phyloP scores from a whole-genome alignment of 2,888 invertebrate genomes.

The Agonum fuliginosum region DNA sequence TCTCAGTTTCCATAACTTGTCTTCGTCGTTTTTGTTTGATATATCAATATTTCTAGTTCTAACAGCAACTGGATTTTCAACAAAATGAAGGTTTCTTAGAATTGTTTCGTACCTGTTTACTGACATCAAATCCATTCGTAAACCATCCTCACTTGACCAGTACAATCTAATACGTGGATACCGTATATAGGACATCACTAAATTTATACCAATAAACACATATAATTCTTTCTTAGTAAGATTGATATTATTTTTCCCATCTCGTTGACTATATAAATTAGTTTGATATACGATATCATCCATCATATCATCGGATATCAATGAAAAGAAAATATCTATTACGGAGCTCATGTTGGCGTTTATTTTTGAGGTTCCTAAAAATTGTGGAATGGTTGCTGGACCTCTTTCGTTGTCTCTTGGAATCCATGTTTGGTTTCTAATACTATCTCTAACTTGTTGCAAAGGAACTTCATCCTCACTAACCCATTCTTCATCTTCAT shows the following conservation, averaged over 20 bases:
- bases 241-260: background rate
- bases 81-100: constrained; percentile 34
- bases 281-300: constrained; percentile 18
- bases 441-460: background rate
- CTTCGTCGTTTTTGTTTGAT: constrained; percentile 10
- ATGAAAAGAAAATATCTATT: constrained; percentile 10
- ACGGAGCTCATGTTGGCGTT: background rate
- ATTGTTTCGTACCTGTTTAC: constrained; percentile 30
- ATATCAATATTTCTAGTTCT: background rate
- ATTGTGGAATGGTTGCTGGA: constrained; percentile 25
- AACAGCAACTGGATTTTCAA: constrained; percentile 10
- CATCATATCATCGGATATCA: constrained; percentile 4
- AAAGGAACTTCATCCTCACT: constrained; percentile 20
- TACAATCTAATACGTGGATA: background rate
- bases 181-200: constrained; percentile 12
- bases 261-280: background rate
- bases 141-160: background rate
- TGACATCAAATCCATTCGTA: constrained; percentile 10
- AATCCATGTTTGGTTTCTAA: background rate
- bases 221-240: constrained; percentile 17
- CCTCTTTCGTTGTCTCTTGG: constrained; percentile 1
- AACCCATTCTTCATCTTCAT: constrained; percentile 15
- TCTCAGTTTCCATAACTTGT: constrained; percentile 41
- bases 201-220: constrained; percentile 21
- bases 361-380: constrained; percentile 1